Evolutionary conservation across 2,888 invertebrate species (phyloP).

Genomic region (Tridacna crocea): DNA sequence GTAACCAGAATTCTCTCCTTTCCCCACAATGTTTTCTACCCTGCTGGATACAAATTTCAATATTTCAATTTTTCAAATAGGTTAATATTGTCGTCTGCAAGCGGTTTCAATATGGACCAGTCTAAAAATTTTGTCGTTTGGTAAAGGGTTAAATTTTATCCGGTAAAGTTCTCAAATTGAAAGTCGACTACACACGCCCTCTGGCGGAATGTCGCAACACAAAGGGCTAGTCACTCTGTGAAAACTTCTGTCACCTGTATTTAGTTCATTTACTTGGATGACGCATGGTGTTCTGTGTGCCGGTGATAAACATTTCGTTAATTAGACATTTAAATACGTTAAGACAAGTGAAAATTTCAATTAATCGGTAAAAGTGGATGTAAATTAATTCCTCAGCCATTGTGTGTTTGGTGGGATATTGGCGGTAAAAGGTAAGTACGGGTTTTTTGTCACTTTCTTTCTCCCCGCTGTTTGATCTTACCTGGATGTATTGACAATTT

Average conservation of each 20-base stretch:
- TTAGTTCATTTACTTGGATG: background rate
- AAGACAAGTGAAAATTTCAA: background rate
- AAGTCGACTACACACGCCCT: constrained; percentile 1
- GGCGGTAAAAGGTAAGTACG: background rate
- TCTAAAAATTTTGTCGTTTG: too few species aligned
- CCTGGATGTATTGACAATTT: background rate
- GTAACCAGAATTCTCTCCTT: too few species aligned
- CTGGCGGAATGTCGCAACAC: constrained; percentile 3
- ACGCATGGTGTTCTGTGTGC: constrained; percentile 19
- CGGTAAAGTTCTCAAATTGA: background rate
- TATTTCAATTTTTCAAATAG: too few species aligned
- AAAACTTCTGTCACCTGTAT: background rate
- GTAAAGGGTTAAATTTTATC: background rate
- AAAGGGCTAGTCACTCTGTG: constrained; percentile 17
- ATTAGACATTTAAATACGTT: background rate
- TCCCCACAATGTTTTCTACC: too few species aligned
- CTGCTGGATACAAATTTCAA: too few species aligned
- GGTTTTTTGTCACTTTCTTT: background rate
- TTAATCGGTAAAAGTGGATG: background rate
- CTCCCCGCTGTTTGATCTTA: background rate
- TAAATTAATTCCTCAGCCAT: too few species aligned
- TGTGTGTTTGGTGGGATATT: too few species aligned
- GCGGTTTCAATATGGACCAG: too few species aligned
- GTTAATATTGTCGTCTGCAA: too few species aligned
- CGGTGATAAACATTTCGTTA: constrained; percentile 10